Conservation (phyloP, 2,797 vertebrate genomes). For the Distichodus sexfasciatus region DNA sequence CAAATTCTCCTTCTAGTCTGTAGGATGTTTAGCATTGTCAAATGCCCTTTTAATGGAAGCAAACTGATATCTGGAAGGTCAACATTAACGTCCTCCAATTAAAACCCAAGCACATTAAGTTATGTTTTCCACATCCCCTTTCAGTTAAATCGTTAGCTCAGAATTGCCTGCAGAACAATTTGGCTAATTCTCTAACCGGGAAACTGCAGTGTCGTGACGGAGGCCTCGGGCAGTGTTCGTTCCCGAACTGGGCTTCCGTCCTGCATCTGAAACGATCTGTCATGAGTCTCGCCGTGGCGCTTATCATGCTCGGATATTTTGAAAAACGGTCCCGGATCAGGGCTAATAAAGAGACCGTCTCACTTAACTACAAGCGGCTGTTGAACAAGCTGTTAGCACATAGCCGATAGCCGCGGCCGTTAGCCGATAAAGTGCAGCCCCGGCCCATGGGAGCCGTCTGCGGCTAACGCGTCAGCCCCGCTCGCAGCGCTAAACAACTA, state of each 20-base stretch:
- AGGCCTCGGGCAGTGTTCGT: not conserved
- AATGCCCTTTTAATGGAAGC: too few relatives aligned
- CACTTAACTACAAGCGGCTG: not conserved
- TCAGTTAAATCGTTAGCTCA: too few relatives aligned
- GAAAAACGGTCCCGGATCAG: not conserved
- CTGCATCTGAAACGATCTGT: not conserved
- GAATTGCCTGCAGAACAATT: too few relatives aligned
- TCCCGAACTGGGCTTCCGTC: too few relatives aligned
- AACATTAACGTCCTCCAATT: not conserved
- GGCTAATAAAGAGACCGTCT: not conserved
- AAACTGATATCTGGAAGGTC: too few relatives aligned
- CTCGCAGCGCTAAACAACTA: conserved; percentile 9
- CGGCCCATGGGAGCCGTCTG: conserved; percentile 30
- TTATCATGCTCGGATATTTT: not conserved
- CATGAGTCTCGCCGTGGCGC: too few relatives aligned
- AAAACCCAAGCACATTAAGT: too few relatives aligned
- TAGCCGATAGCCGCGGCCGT: not conserved
- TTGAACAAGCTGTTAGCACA: not conserved
- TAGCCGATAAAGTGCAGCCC: not conserved
- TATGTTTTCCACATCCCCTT: too few relatives aligned
- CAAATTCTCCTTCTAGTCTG: too few relatives aligned
- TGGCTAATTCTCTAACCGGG: not conserved
- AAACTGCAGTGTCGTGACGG: not conserved
- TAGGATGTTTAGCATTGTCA: too few relatives aligned
- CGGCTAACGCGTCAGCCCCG: conserved; percentile 13